Conservation (phyloP, 2,797 vertebrate species). For the Micrastur ruficollis region DNA sequence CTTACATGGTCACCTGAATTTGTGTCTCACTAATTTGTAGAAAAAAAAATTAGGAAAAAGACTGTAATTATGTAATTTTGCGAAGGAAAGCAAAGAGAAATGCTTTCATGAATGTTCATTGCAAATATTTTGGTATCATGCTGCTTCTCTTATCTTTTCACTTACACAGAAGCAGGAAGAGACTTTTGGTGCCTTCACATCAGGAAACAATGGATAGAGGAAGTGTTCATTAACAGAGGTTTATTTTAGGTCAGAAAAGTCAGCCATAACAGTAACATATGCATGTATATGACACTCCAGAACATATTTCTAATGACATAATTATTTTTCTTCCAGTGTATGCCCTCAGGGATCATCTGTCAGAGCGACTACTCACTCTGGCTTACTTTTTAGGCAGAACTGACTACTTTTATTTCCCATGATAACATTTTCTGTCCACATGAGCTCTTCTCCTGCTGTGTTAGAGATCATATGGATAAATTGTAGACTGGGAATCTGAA, state of each 20-base stretch:
- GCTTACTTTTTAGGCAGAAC: not conserved
- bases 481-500: not conserved
- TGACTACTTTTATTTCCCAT: not conserved
- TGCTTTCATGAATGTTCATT: not conserved
- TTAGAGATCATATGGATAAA: not conserved
- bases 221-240: not conserved
- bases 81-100: not conserved
- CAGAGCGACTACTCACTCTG: not conserved
- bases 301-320: not conserved
- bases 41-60: not conserved
- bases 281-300: not conserved
- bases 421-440: not conserved
- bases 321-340: not conserved
- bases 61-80: not conserved
- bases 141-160: not conserved
- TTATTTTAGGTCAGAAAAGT: conserved; percentile 21
- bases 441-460: not conserved
- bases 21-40: not conserved
- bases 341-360: not conserved
- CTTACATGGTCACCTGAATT: not conserved
- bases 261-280: not conserved
- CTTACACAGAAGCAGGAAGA: not conserved
- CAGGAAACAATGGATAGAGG: not conserved
- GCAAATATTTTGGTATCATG: not conserved
- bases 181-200: not conserved